Base-by-base conservation (phyloP, 2,888 invertebrate species). In the Orgyia antiqua region DNA sequence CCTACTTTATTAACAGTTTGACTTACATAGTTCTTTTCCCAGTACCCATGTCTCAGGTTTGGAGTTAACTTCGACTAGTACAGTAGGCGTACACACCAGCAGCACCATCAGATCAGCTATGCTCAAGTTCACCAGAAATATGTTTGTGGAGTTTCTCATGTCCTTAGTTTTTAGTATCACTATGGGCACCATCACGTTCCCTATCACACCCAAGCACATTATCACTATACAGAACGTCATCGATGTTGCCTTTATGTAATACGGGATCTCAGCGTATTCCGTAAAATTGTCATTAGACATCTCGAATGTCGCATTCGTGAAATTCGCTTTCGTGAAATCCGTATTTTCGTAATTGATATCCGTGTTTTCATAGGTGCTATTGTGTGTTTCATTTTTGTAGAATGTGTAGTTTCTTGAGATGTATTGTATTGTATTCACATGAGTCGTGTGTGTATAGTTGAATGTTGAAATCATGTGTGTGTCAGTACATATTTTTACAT, bases 71-170 rank as follows among this genome's bases (percentile, higher is more conserved):
- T 98, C 97, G n/a, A 97, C 94, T 20, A 97, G 88, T 17, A 96
- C 95, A 1, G 97, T 95, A 4, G 97, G 97, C 41, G 97, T 96
- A 69, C 97, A 97, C 42, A 97, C 93, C 43, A 97, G 80, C 48
- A 98, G 82, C 53, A 97, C 96, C 88, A 96, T 92, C 54, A 97
- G 84, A 79, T 98, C 97, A 9, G 97, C 97, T 21, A 97, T 91
- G 70, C 96, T 96, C 64, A 97, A 87, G 78, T 97, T 97, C 75
- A 97, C 94, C 62, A 98, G 89, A 74, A 97, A 97, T 58, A 96
- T 95, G 73, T 97, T 97, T 39, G 97, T 97, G 31, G 97, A 96
- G 67, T 96, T 97, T 61, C 96, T 89, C 95, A 97, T 95, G 69
- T 97, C 96, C 70, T 95, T 95, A 29, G 95, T 95, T 71, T 94